These are phyloP conservation scores for Brachionus sp. DNA, from an alignment of 1,140 invertebrate genomes.

Conservation along the genomic window DNA sequence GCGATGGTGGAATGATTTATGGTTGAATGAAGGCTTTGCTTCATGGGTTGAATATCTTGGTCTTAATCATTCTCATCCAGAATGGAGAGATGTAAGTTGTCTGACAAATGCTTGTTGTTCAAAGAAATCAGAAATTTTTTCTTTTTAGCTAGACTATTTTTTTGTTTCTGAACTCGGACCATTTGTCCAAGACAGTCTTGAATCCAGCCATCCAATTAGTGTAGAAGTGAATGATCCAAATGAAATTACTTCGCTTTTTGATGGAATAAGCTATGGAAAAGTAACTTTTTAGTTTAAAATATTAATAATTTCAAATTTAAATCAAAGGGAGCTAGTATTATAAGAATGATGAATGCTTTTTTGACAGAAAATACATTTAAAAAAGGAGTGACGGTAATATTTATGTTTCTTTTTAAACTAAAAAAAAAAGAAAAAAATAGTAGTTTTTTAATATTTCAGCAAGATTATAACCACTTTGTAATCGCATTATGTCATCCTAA, in stretches of 20 bases:
- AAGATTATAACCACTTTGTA: too few species aligned
- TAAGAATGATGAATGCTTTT: constrained; percentile 91
- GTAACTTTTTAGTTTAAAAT: background rate
- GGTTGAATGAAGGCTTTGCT: constrained; percentile 62
- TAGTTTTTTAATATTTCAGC: too few species aligned
- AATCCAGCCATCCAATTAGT: constrained; percentile 60
- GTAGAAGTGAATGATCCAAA: constrained; percentile 57
- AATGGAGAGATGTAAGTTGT: constrained; percentile 56
- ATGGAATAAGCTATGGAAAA: constrained; percentile 62
- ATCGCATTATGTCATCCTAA: too few species aligned
- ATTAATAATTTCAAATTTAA: background rate
- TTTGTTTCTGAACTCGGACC: background rate
- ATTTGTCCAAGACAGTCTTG: constrained; percentile 43
- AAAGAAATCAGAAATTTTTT: constrained; percentile 58
- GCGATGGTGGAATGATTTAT: constrained; percentile 61
- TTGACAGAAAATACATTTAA: constrained; percentile 80
- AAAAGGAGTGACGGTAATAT: constrained; percentile 67
- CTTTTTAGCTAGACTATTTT: constrained; percentile 60
- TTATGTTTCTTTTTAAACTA: constrained; percentile 65
- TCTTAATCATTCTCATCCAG: constrained; percentile 55
- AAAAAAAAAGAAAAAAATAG: too few species aligned
- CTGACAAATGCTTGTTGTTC: background rate
- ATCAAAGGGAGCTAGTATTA: constrained; percentile 68
- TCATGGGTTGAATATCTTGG: constrained; percentile 56
- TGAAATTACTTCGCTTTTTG: constrained; percentile 61